Evolutionary conservation across 2,888 invertebrate genomes (phyloP), one percentile per base, ranked within the genome.

Genomic region (Cerastoderma edule): DNA sequence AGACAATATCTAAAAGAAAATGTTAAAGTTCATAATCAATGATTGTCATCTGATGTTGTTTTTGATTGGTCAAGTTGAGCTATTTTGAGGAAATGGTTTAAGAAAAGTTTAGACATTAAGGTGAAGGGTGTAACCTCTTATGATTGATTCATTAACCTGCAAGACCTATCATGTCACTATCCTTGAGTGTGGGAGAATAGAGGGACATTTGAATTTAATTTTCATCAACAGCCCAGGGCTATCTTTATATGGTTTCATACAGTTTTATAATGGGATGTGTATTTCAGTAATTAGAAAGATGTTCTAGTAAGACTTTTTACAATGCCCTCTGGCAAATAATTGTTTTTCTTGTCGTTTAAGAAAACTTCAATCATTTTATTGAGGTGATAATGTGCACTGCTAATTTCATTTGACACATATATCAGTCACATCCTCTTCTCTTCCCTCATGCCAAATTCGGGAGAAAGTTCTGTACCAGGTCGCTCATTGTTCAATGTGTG

Each of bases 361-460:
- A 57, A 57, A 19, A 57, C 57, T 57, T 57, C 57, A 57, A 57
- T 28, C 57, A 33, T 57, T 57, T 57, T 57, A 5, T 32, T 57
- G n/a, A n/a, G n/a, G 57, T 57, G 30, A 57, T 5, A 57, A 57
- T 57, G 57, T 57, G 57, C 57, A 57, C 33, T 22, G 33, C 57
- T 57, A 57, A 57, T 57, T 57, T 24, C 32, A 57, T 57, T 57
- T 57, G 57, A 57, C 57, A 57, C n/a, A n/a, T n/a, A n/a, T 57
- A 57, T 57, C 32, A 57, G 57, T 32, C 8, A 57, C 57, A 33
- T 57, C 33, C 32, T n/a, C n/a, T n/a, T n/a, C n/a, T n/a, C n/a
- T n/a, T n/a, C n/a, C n/a, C n/a, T n/a, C n/a, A n/a, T n/a, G n/a
- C n/a, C n/a, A n/a, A n/a, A n/a, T n/a, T n/a, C n/a, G n/a, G n/a